Base-by-base conservation (phyloP, 2,888 invertebrate genomes). In the Maniola hyperantus region DNA sequence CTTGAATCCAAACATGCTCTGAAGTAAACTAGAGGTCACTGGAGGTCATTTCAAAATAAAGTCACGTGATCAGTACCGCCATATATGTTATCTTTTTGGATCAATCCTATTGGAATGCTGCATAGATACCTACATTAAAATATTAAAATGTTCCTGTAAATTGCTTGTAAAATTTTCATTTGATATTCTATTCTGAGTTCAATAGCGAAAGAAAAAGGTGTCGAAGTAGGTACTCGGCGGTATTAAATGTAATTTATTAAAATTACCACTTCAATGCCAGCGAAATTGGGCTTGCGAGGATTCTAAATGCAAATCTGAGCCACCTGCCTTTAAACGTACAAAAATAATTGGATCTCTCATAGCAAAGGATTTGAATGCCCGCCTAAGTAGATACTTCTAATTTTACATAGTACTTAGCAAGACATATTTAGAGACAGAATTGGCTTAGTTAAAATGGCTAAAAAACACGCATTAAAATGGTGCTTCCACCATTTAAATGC, bases 231-330 rank as follows among this genome's bases (percentile, higher is more conserved):
- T 1, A 42, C 51, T 39, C 42, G 53, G 53, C 36, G 64, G 60
- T 70, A 68, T 66, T 68, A 63, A 72, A 71, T 67, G 71, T 77
- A 76, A 74, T 73, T 77, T 78, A 78, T 78, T 76, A 76, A 76
- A 78, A 79, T 77, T 76, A 74, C 63, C 50, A 67, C 64, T 65
- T 58, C 65, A 67, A 68, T 66, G 48, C 60, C 20, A 48, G 44
- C 44, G 46, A 60, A 68, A 55, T 69, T 51, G 69, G 33, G 18
- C 39, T 62, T 42, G 13, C 55, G 53, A 53, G 15, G 53, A 15
- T 42, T 62, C 34, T 62, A 44, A 62, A 70, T 68, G 61, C 44
- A 62, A 68, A 68, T 70, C 53, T 61, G n/a, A 50, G 61, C 15
- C 18, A 20, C 39, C 57, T 57, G 57, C 57, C 42, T 42, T 18